These are phyloP conservation scores for Mionectes olivaceus DNA, from an alignment of 2,797 vertebrate genomes.

Conservation along the genomic window DNA sequence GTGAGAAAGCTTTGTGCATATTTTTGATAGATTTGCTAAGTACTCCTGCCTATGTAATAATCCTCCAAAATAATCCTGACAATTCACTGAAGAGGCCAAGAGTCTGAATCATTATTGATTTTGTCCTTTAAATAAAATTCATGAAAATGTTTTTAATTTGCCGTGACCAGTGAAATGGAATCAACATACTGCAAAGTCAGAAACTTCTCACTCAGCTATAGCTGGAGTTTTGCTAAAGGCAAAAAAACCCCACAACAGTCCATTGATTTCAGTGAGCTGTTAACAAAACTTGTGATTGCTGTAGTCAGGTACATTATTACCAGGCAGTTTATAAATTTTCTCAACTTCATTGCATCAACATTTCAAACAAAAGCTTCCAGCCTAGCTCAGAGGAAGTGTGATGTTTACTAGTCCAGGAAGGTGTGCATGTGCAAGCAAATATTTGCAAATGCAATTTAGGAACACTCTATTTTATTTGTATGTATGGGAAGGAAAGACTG, in stretches of 20 bases:
- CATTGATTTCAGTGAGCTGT: slow-evolving; percentile 5
- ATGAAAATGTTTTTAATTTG: slow-evolving; percentile 43
- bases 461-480: background rate
- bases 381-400: background rate
- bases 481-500: background rate
- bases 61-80: slow-evolving; percentile 12
- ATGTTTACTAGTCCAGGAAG: background rate
- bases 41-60: background rate
- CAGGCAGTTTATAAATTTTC: background rate
- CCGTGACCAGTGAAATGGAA: slow-evolving; percentile 11
- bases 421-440: background rate
- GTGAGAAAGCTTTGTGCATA: background rate
- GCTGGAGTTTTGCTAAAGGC: background rate
- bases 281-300: background rate
- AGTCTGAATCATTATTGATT: slow-evolving; percentile 37
- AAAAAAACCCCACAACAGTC: background rate
- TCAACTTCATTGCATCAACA: background rate
- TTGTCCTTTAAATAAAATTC: slow-evolving; percentile 52
- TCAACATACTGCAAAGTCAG: background rate
- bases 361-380: background rate
- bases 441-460: background rate
- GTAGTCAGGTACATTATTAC: background rate
- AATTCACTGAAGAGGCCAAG: background rate
- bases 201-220: background rate
- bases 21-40: slow-evolving; percentile 8